Percentiles rank a stretch among this genome's conserved stretches.
Evolutionary conservation across 1,140 invertebrate genomes (phyloP).

Genomic region (Cherax quadricarinatus): DNA sequence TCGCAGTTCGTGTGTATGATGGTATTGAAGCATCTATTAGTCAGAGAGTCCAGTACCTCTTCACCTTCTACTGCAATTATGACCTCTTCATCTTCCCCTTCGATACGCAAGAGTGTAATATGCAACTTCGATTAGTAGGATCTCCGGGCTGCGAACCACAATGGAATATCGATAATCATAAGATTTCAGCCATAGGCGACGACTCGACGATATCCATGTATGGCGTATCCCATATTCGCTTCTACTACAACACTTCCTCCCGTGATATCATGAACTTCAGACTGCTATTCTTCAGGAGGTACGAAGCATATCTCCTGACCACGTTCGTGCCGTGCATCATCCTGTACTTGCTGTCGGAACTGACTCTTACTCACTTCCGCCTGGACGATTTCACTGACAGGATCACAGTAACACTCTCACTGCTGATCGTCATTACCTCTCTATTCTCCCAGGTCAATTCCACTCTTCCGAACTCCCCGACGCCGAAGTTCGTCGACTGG

Average conservation of each 20-base stretch:
- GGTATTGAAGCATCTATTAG: not conserved
- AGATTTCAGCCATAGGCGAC: not conserved
- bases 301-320: slow-evolving; percentile 20
- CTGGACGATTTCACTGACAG: slow-evolving; percentile 45
- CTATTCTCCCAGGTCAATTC: slow-evolving; percentile 50
- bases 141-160: slow-evolving; percentile 19
- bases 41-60: slow-evolving; percentile 22
- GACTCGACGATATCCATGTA: slow-evolving; percentile 23
- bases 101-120: slow-evolving; percentile 42
- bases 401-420: slow-evolving; percentile 31
- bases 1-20: not conserved
- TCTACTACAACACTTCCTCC: not conserved
- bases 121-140: not conserved
- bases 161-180: not conserved
- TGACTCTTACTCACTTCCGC: slow-evolving; percentile 29
- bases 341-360: slow-evolving; percentile 13
- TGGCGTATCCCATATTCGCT: not conserved
- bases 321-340: slow-evolving; percentile 38
- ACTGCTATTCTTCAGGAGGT: slow-evolving; percentile 34
- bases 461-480: slow-evolving; percentile 14
- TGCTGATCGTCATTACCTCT: slow-evolving; percentile 47
- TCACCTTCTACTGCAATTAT: slow-evolving; percentile 34
- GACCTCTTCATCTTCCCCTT: slow-evolving; percentile 40
- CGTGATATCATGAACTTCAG: not conserved
- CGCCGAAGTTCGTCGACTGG: slow-evolving; percentile 33